A percentile compares a stretch with the other conserved stretches of the same genome.
Evolutionary conservation across 2,113 vertebrate genomes (phyloP).

Genomic region (Aptenodytes patagonicus): DNA sequence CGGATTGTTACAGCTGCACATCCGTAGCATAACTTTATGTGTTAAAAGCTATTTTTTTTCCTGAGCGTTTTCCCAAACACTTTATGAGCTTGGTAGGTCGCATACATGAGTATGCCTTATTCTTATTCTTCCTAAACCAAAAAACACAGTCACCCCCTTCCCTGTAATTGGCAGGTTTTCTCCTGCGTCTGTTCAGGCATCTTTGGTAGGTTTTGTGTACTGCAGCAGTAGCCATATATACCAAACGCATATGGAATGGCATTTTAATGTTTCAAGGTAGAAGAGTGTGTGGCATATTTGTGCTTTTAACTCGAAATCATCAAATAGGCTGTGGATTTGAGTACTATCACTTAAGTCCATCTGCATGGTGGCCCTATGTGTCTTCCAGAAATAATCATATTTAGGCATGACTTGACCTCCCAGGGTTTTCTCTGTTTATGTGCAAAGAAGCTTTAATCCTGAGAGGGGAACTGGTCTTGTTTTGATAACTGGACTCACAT

Average conservation of each 20-base stretch:
- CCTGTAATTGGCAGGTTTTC: neutral
- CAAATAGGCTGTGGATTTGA: neutral
- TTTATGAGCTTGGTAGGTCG: neutral
- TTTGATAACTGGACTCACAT: accelerated
- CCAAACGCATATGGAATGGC: neutral
- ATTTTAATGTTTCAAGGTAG: neutral
- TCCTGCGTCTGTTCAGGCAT: neutral
- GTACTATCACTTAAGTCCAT: accelerated
- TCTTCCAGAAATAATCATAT: neutral
- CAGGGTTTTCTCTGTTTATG: neutral
- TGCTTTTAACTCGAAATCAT: neutral
- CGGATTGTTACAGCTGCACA: neutral
- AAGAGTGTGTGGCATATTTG: neutral
- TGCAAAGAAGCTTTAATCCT: neutral
- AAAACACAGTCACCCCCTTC: neutral
- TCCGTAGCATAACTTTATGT: neutral
- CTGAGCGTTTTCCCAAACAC: neutral
- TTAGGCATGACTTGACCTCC: neutral
- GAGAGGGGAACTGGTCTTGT: neutral
- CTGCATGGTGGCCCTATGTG: neutral
- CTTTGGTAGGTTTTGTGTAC: neutral
- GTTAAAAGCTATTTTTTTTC: neutral
- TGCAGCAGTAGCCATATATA: accelerated
- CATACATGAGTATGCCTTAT: neutral
- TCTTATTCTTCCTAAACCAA: neutral